Evolutionary conservation across 2,797 vertebrate genomes (phyloP), one percentile per base, ranked within the genome.

Genomic region (Leptatherina wallacei): DNA sequence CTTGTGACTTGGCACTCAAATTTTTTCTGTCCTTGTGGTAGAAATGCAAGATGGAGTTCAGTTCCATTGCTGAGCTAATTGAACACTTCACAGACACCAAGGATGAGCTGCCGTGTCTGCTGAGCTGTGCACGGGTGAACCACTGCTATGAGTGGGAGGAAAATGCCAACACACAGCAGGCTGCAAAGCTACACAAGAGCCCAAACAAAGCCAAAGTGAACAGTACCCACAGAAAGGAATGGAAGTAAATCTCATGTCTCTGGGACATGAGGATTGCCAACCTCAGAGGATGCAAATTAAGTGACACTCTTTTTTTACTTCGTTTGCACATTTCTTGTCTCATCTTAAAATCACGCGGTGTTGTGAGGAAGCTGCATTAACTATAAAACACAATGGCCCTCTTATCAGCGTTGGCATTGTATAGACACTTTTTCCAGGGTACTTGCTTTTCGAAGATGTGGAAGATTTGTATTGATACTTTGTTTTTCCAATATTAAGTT

Each of bases 131-230:
- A 11, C 94, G 94, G 0, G 85, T 96, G 38, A 98, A 99, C 90
- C 97, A 97, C 55, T 90, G 94, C 81, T 98, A 98, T 0, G 96
- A 98, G 89, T 95, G 95, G 87, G 95, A 90, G 71, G 97, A 99
- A 94, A 94, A 62, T 2, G 36, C n/a, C 62, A 38, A 56, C 14
- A 71, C 69, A 6, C 59, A 36, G 49, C 81, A 38, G 38, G 71
- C 82, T 36, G 78, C 62, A 1, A 82, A 79, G 22, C 55, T 58
- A 0, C 74, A 27, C 44, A 84, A 77, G 65, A 80, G 72, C 67
- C 56, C 20, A 18, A 86, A 56, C 38, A 82, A 74, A 81, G 54
- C 57, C 65, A 56, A 61, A 36, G 7, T 59, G 0, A 80, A 84
- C 82, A 84, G 80, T 66, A 70, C 63, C 54, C 47, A 12, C 7